phyloP scores from a whole-genome alignment of 2,888 invertebrate genomes.

The Boloria euphrosyne region DNA sequence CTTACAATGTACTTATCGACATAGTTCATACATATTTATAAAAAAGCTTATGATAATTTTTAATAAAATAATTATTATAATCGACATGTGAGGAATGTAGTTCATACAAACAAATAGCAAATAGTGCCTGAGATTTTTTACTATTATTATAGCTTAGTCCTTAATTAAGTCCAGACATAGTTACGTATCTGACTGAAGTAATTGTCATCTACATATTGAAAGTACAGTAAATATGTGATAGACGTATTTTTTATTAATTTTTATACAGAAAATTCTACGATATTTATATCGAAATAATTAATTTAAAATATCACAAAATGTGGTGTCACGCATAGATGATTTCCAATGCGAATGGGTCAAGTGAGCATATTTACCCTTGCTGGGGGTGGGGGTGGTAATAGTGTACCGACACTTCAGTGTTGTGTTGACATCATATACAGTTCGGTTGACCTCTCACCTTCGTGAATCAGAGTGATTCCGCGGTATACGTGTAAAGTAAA shows the following conservation, averaged over 20 bases:
- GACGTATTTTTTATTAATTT: not conserved
- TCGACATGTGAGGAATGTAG: not conserved
- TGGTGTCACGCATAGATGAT: conserved; percentile 68
- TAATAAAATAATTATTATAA: conserved; percentile 9
- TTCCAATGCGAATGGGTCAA: conserved; percentile 71
- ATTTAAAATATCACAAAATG: conserved; percentile 40
- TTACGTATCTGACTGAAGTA: not conserved
- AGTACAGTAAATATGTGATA: no score
- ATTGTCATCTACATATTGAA: no score
- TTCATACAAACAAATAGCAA: conserved; percentile 4
- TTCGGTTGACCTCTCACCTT: conserved; percentile 68
- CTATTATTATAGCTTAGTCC: conserved; percentile 6
- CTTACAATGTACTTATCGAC: not conserved
- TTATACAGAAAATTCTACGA: not conserved
- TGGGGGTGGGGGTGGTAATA: conserved; percentile 72
- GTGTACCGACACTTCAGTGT: conserved; percentile 70
- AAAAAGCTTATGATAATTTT: not conserved
- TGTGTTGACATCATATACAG: conserved; percentile 66
- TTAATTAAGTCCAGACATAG: conserved; percentile 9
- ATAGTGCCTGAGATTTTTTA: conserved; percentile 10
- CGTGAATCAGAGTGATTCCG: conserved; percentile 49
- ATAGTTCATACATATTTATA: not conserved
- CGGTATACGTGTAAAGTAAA: not conserved
- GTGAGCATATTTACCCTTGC: conserved; percentile 66
- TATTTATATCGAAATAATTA: conserved; percentile 19